Evolutionary conservation across 2,888 invertebrate species (phyloP), one percentile per base, ranked within the genome.

Genomic region (Limnephilus lunatus): DNA sequence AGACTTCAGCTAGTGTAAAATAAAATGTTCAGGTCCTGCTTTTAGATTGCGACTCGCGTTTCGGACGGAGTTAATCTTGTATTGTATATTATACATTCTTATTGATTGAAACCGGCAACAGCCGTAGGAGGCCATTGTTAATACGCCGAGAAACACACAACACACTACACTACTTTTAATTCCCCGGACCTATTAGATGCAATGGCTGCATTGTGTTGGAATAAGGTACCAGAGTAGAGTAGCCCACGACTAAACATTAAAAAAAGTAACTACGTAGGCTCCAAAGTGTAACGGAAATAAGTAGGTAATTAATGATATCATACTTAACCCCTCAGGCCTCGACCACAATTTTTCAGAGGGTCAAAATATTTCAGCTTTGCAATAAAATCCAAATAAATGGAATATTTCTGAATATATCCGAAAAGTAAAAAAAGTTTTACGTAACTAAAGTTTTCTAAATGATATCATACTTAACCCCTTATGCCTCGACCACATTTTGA

Each of bases 111-210:
- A 44, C 39, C 32, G 35, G 39, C 85, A n/a, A n/a, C 31, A 44
- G 85, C 85, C 39, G 85, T 85, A 85, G 85, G 85, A 85, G 85
- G 85, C 85, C 39, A 85, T 85, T 85, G 85, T 85, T 82, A 39
- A 39, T 39, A 39, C n/a, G 25, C 25, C 31, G 39, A 25, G 85
- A n/a, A 85, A 85, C 85, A 85, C 39, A 85, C 85, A 85, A 14
- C n/a, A 25, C 39, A 19, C 35, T 85, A 85, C 85, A 44, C 85
- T n/a, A 39, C 39, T 85, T 85, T 85, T 85, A 85, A 85, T 85
- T 85, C 85, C 68, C 9, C 68, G 25, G n/a, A 9, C 25, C 68
- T 68, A 68, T n/a, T 68, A 68, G 68, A n/a, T 68, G 68, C 68
- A 68, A 68, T 68, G 68, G 68, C n/a, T 68, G 68, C 68, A 68